Percentiles rank a stretch among this genome's conserved stretches.
These are phyloP conservation scores for Epizoanthus ramosus DNA, from an alignment of 92 coral and sea anemone genomes.

Conservation along the genomic window DNA sequence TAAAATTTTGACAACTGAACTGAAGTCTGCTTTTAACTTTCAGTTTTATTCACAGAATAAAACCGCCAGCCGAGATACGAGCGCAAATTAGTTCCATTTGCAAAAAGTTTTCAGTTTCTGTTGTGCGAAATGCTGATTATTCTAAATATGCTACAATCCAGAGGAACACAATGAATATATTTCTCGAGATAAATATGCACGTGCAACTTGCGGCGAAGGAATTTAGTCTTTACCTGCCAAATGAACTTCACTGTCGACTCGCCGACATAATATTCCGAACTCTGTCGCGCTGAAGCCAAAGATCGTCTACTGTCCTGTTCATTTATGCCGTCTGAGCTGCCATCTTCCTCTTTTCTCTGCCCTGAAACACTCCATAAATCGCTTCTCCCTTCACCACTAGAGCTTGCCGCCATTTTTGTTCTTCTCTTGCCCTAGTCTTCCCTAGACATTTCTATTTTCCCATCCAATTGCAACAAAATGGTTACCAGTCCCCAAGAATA, in stretches of 20 bases:
- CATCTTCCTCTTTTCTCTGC: slow-evolving; percentile 23
- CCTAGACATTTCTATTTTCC: neutral
- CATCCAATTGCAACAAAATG: no score
- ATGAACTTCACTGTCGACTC: slow-evolving; percentile 81
- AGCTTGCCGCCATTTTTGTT: slow-evolving; percentile 83
- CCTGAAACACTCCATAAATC: slow-evolving; percentile 42
- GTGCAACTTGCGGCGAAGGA: slow-evolving; percentile 7
- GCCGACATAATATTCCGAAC: slow-evolving; percentile 81
- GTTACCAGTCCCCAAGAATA: no score
- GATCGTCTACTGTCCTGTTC: slow-evolving; percentile 42
- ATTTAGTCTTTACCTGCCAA: slow-evolving; percentile 71
- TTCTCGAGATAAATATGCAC: slow-evolving; percentile 6
- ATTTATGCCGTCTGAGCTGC: neutral
- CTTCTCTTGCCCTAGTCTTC: slow-evolving; percentile 15
- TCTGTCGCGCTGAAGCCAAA: slow-evolving; percentile 66
- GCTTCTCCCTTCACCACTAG: slow-evolving; percentile 23
- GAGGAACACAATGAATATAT: neutral
- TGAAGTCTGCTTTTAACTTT: no score
- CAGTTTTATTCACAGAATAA: no score
- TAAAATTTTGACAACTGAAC: no score
- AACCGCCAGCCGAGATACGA: no score
- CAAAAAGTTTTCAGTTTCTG: no score
- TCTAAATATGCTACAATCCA: neutral
- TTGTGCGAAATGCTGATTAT: no score
- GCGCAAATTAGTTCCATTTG: no score